A percentile compares a stretch with the other conserved stretches of the same genome.
These are phyloP conservation scores for Idaea straminata DNA, from an alignment of 2,888 invertebrate species.

Conservation along the genomic window DNA sequence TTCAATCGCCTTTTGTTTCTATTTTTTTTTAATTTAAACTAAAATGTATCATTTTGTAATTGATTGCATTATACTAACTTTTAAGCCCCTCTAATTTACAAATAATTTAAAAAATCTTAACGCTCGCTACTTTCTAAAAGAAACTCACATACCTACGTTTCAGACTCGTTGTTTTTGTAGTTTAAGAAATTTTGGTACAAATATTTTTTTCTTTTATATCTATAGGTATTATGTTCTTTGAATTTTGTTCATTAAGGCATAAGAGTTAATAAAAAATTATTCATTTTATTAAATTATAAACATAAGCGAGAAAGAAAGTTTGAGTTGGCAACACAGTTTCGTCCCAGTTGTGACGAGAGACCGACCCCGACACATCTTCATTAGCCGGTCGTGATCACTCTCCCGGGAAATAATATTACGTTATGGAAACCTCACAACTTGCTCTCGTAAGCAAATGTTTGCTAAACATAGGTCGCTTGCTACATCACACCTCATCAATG, in stretches of 20 bases:
- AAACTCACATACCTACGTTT: no score
- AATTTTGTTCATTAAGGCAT: neutral
- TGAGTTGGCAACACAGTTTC: constrained; percentile 19
- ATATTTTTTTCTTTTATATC: no score
- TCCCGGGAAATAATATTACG: constrained; percentile 55
- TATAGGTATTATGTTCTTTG: neutral
- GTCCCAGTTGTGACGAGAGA: constrained; percentile 35
- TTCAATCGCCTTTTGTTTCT: no score
- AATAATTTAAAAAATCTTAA: no score
- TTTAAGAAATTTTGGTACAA: no score
- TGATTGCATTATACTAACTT: no score
- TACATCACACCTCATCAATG: neutral
- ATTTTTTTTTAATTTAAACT: no score
- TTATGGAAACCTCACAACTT: constrained; percentile 25
- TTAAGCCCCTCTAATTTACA: no score
- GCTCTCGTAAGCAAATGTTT: constrained; percentile 13
- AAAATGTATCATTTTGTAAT: no score
- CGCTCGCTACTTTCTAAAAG: no score
- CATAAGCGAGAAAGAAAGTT: constrained; percentile 28
- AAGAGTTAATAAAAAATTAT: neutral
- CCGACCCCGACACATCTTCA: constrained; percentile 65
- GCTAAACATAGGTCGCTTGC: neutral
- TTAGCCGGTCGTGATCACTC: constrained; percentile 58
- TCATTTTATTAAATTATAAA: neutral
- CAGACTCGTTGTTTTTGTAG: no score